phyloP scores from a whole-genome alignment of 1,140 invertebrate genomes.

The Camponotus vicinus region DNA sequence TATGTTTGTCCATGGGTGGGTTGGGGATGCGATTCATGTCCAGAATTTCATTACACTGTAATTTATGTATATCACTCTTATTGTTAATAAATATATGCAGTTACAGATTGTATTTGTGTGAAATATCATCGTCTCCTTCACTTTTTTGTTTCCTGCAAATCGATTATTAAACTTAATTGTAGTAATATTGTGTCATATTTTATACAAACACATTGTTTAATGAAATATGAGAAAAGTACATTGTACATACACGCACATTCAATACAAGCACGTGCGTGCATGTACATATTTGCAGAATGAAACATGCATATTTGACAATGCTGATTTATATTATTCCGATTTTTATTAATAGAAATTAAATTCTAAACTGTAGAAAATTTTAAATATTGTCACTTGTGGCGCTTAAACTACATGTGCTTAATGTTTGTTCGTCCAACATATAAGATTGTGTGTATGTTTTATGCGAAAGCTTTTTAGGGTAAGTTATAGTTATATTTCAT shows the following conservation, averaged over 20 bases:
- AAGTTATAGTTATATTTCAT: slow-evolving; percentile 27
- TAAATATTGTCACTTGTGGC: background rate
- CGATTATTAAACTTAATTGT: slow-evolving; percentile 13
- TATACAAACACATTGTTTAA: background rate
- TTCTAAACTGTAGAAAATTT: background rate
- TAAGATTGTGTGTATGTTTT: slow-evolving; percentile 14
- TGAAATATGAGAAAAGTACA: background rate
- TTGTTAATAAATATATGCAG: slow-evolving; percentile 77
- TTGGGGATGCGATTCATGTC: slow-evolving; percentile 72
- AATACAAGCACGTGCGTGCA: no score
- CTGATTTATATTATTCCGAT: background rate
- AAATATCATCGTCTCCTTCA: slow-evolving; percentile 11
- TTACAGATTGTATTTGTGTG: slow-evolving; percentile 65
- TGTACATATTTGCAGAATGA: no score
- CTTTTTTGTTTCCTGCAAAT: slow-evolving; percentile 36
- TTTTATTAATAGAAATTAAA: slow-evolving; percentile 19
- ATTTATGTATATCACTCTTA: slow-evolving; percentile 80
- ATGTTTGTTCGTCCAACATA: slow-evolving; percentile 44
- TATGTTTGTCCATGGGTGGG: slow-evolving; percentile 63
- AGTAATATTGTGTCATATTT: background rate
- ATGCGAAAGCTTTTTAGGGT: slow-evolving; percentile 55
- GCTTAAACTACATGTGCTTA: slow-evolving; percentile 41
- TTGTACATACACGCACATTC: background rate
- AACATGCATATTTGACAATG: background rate
- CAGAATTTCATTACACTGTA: slow-evolving; percentile 80